Conservation (phyloP, 1,140 invertebrate species). For the Drosophila orosa region DNA sequence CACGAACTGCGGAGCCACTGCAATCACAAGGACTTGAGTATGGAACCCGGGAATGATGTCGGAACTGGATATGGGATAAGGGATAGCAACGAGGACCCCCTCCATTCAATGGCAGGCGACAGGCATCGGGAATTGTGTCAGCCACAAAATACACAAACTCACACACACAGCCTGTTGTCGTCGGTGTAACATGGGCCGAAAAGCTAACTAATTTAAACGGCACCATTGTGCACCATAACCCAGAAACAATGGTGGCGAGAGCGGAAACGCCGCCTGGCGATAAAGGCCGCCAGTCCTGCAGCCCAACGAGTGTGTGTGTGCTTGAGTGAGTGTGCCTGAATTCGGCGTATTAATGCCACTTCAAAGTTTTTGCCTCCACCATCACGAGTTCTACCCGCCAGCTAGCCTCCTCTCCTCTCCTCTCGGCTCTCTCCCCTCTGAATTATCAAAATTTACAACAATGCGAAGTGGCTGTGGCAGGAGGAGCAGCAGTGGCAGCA, state of each 20-base stretch:
- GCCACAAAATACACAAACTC: conserved; percentile 37
- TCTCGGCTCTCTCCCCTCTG: conserved; percentile 50
- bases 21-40: conserved; percentile 24
- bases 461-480: conserved; percentile 45
- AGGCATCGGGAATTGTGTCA: conserved; percentile 67
- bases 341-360: conserved; percentile 78
- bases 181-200: conserved; percentile 21
- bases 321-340: conserved; percentile 25
- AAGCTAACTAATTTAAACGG: conserved; percentile 80
- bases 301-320: conserved; percentile 14
- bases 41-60: background rate
- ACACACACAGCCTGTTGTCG: conserved; percentile 7
- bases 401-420: conserved; percentile 16
- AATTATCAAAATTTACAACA: conserved; percentile 81
- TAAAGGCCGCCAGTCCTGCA: conserved; percentile 52
- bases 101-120: conserved; percentile 49
- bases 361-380: conserved; percentile 56
- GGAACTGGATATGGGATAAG: conserved; percentile 1
- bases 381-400: conserved; percentile 16
- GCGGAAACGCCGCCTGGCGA: conserved; percentile 54
- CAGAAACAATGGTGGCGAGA: conserved; percentile 66
- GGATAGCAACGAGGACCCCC: conserved; percentile 13
- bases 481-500: conserved; percentile 30
- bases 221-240: conserved; percentile 72
- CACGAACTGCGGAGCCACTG: conserved; percentile 6